Conservation (phyloP, 2,888 invertebrate species). For the Spatulosminthurus flaviceps region DNA sequence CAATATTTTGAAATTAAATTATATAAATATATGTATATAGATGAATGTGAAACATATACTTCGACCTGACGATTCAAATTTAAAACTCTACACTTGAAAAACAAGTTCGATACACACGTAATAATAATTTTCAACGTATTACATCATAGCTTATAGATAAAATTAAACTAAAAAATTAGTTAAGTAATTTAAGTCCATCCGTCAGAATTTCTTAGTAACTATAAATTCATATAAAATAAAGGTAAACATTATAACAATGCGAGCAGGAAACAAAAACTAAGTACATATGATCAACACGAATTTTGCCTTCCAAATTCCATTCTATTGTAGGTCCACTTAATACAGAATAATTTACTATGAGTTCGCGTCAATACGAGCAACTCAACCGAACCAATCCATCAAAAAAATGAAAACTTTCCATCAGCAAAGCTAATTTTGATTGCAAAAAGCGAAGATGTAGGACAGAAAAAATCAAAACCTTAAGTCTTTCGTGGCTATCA, state of each 20-base stretch:
- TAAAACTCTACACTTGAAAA: background rate
- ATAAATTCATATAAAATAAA: background rate
- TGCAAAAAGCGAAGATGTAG: too few relatives aligned
- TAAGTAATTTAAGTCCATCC: slow-evolving; percentile 6
- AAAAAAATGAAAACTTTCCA: too few relatives aligned
- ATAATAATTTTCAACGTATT: background rate
- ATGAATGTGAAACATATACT: too few relatives aligned
- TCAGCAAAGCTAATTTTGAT: too few relatives aligned
- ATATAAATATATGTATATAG: too few relatives aligned
- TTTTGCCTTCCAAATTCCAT: background rate
- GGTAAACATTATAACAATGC: background rate
- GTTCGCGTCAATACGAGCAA: too few relatives aligned
- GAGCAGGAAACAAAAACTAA: background rate
- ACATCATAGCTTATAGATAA: background rate
- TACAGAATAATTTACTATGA: too few relatives aligned
- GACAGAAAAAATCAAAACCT: too few relatives aligned
- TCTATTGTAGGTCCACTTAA: background rate
- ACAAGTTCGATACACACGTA: background rate
- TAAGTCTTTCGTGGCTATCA: too few relatives aligned
- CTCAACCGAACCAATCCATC: too few relatives aligned
- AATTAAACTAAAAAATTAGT: background rate
- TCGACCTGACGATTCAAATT: background rate
- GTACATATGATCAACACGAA: background rate
- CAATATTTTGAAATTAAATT: background rate
- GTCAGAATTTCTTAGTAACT: background rate